Percentiles rank a stretch among this genome's conserved stretches.
These are phyloP conservation scores for Drosophila dunni DNA, from an alignment of 1,140 invertebrate species.

Conservation along the genomic window DNA sequence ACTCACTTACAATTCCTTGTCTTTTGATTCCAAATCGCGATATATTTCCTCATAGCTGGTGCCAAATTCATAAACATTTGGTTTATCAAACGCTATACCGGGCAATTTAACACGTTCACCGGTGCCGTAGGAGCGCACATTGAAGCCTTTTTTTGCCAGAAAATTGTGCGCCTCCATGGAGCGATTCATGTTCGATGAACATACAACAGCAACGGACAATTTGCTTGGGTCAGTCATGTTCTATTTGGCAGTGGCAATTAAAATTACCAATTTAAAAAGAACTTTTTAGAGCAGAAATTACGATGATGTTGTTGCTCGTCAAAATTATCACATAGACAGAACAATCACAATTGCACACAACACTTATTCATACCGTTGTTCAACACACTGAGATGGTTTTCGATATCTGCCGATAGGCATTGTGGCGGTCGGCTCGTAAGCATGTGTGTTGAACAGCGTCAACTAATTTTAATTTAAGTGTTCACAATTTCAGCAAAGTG, in stretches of 20 bases:
- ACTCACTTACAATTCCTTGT: constrained; percentile 91
- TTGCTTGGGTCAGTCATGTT: constrained; percentile 84
- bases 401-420: neutral
- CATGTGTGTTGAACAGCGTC: neutral
- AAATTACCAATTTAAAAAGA: constrained; percentile 20
- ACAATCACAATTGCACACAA: too few species aligned
- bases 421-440: constrained; percentile 18
- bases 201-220: constrained; percentile 96
- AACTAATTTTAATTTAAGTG: neutral
- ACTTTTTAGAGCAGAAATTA: constrained; percentile 17
- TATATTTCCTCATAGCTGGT: constrained; percentile 98
- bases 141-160: constrained; percentile 98
- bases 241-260: constrained; percentile 69
- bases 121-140: constrained; percentile 97
- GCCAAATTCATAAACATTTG: constrained; percentile 99
- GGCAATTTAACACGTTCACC: constrained; percentile 99
- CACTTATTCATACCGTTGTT: too few species aligned
- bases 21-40: constrained; percentile 95
- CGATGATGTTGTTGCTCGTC: constrained; percentile 19
- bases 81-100: constrained; percentile 96
- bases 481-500: neutral
- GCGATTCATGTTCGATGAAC: constrained; percentile 99
- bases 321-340: constrained; percentile 12
- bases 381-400: neutral
- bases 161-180: constrained; percentile 99